phyloP scores from a whole-genome alignment of 2,888 invertebrate genomes.

The Oxystoma pomonae region DNA sequence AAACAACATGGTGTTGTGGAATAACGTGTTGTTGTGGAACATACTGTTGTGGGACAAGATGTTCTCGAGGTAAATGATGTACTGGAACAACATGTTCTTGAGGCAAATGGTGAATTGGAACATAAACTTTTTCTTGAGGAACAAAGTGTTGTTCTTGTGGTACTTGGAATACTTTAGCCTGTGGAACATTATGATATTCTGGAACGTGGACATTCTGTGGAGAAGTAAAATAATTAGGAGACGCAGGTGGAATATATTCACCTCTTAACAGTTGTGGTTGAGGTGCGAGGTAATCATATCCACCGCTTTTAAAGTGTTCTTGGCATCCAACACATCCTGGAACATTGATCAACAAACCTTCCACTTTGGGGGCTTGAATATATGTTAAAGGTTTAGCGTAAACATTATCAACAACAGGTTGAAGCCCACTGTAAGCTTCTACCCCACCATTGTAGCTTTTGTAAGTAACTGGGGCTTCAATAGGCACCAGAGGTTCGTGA shows the following conservation, averaged over 20 bases:
- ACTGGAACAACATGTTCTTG: conserved; percentile 4
- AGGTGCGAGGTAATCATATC: not conserved
- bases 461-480: conserved; percentile 20
- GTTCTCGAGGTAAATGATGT: conserved; percentile 6
- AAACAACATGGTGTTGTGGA: not conserved
- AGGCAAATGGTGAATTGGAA: conserved; percentile 6
- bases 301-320: not conserved
- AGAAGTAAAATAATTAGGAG: not conserved
- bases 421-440: conserved; percentile 28
- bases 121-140: conserved; percentile 8
- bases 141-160: conserved; percentile 2
- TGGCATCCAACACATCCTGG: conserved; percentile 6
- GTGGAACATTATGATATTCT: conserved; percentile 10
- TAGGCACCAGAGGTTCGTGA: conserved; percentile 12
- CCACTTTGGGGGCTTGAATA: conserved; percentile 16
- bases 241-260: not conserved
- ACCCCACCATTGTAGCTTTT: conserved; percentile 33
- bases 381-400: conserved; percentile 17
- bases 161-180: conserved; percentile 5
- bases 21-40: not conserved
- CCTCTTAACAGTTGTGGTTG: not conserved
- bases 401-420: conserved; percentile 18
- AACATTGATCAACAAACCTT: conserved; percentile 14
- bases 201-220: conserved; percentile 11
- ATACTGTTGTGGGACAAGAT: not conserved